Base-by-base conservation (phyloP, 1,140 invertebrate species). In the Catajapyx aquilonaris region DNA sequence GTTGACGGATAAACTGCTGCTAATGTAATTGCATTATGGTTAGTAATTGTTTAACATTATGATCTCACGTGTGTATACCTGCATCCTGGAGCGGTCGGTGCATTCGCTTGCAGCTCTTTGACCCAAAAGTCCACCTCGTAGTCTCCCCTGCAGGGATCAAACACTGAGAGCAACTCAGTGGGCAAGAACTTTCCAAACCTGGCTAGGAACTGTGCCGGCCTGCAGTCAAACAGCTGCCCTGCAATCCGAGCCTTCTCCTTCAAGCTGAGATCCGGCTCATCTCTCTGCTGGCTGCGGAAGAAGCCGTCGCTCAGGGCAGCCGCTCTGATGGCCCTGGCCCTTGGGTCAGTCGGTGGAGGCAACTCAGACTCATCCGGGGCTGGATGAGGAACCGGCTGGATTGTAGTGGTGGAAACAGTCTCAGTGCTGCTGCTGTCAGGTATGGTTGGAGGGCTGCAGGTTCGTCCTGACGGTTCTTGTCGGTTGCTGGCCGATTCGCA, bases 181-280 rank as follows among this genome's bases (percentile, higher is more conserved):
- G 86, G 74, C n/a, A 88, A 52, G 52, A 68, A 69, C 46, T 69
- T 67, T 10, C 81, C 78, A 58, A 85, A 90, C 44, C 73, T 69
- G 7, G 65, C 55, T 1, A 90, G 53, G 55, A 90, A 91, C 20
- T 61, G 58, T 11, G 57, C 57, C 5, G 68, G 65, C 47, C 68
- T 80, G 46, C 68, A 65, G 19, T 64, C 50, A 20, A 78, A 70
- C n/a, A 78, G 43, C 31, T 73, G 57, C 35, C 49, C 45, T 0
- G 77, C 78, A 38, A 81, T 76, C 43, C 60, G 47, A 47, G 61
- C 55, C 56, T 85, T 87, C 48, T 88, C 72, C 9, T 56, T 47
- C 2, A 57, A 52, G 2, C 60, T 65, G 28, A 86, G 52, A 48
- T 87, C 79, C 5, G 64, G 62, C 52, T 85, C 78, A 44, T 68